Conservation (phyloP, 2,888 invertebrate genomes). For the Eupithecia insigniata region DNA sequence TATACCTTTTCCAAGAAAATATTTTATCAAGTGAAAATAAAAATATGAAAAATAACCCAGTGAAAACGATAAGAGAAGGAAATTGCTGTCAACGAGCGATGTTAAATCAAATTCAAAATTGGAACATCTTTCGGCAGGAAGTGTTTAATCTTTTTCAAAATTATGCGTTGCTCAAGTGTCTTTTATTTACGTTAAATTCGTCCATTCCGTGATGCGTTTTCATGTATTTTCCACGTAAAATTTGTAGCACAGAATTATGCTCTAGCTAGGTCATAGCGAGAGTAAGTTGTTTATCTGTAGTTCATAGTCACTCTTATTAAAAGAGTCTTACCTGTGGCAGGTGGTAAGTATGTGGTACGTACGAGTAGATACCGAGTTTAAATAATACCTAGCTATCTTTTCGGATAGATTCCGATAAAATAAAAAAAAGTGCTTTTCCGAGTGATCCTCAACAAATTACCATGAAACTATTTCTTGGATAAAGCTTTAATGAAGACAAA, state of each 20-base stretch:
- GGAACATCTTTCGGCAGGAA: constrained; percentile 80
- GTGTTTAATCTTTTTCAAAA: constrained; percentile 76
- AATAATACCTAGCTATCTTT: too few relatives aligned
- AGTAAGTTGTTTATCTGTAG: neutral
- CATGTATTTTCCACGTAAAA: constrained; percentile 3
- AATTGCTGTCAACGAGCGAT: constrained; percentile 75
- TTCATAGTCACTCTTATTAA: neutral
- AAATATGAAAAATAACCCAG: constrained; percentile 61
- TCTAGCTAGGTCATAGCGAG: neutral
- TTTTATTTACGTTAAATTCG: constrained; percentile 56
- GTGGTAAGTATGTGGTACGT: neutral
- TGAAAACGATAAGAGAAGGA: constrained; percentile 71
- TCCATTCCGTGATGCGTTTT: constrained; percentile 20
- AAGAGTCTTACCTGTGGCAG: neutral
- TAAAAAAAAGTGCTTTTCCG: neutral
- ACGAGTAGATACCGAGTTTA: neutral
- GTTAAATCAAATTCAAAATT: constrained; percentile 82
- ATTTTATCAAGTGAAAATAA: constrained; percentile 60
- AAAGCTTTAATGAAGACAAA: constrained; percentile 1
- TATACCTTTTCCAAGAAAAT: constrained; percentile 49
- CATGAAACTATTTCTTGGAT: neutral
- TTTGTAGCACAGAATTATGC: too few relatives aligned
- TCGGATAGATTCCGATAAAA: neutral
- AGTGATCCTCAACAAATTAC: neutral
- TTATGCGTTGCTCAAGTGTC: constrained; percentile 54